These are phyloP conservation scores for Nasonovia ribisnigri DNA, from an alignment of 2,888 invertebrate genomes.

Conservation along the genomic window DNA sequence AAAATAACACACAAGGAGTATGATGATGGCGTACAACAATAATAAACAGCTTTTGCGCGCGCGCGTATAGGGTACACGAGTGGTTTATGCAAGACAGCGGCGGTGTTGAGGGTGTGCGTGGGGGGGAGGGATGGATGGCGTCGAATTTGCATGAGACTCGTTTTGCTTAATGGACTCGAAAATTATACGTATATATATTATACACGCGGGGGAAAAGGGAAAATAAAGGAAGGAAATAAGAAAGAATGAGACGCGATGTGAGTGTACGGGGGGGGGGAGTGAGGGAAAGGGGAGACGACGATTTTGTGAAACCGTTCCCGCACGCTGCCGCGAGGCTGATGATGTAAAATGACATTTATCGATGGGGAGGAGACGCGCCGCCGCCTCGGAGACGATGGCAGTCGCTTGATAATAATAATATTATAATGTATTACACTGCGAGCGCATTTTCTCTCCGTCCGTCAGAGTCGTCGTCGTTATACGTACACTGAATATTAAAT, in stretches of 20 bases:
- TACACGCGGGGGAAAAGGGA: neutral
- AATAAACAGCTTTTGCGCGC: conserved; percentile 33
- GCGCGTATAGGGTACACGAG: neutral
- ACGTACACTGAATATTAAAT: conserved; percentile 41
- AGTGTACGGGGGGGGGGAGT: neutral
- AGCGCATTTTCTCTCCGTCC: conserved; percentile 10
- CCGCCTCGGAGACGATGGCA: neutral
- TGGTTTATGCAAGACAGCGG: neutral
- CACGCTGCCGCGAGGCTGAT: conserved; percentile 6
- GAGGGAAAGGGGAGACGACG: conserved; percentile 30
- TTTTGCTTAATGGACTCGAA: conserved; percentile 65
- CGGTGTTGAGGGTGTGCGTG: neutral
- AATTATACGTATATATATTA: conserved; percentile 44
- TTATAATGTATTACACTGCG: conserved; percentile 44
- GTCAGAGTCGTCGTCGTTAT: neutral
- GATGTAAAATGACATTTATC: conserved; percentile 59
- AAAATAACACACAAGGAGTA: neutral
- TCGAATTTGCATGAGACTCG: conserved; percentile 64
- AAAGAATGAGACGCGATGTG: neutral
- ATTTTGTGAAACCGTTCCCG: conserved; percentile 46
- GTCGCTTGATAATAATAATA: conserved; percentile 28
- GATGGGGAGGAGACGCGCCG: neutral
- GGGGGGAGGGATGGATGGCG: conserved; percentile 9
- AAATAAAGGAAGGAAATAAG: neutral
- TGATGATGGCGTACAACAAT: conserved; percentile 8